Evolutionary conservation across 2,113 vertebrate genomes (phyloP), one percentile per base, ranked within the genome.

Genomic region (Gymnorhina tibicen): DNA sequence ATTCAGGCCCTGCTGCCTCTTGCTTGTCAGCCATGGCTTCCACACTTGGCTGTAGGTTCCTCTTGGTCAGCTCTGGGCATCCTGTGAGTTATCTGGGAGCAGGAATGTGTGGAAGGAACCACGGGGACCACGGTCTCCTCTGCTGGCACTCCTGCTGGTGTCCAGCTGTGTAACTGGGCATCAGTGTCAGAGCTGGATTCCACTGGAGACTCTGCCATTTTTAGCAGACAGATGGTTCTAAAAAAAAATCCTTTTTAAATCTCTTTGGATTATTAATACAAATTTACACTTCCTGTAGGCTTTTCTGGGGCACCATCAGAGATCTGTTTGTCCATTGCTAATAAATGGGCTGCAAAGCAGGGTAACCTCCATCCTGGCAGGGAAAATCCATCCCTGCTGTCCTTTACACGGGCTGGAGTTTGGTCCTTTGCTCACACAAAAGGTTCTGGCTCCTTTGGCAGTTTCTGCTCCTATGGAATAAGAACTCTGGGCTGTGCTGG

Each of bases 81-180:
- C 67, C 47, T 0, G 0, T 6, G 66, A 26, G 10, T 55, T 39
- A 2, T 9, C 26, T 52, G 75, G 66, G 81, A 84, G 42, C 26
- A 42, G 77, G 39, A 21, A 3, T 19, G 44, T 21, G 49, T 44
- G 77, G 49, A 49, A 26, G 56, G 85, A 56, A 11, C 68, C 13
- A 0, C 0, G 1, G 14, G 2, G 33, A 52, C 4, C 42, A 0
- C 11, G 16, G 11, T 53, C 41, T 41, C 5, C 10, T 44, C 55
- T 63, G 18, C 22, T 3, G 6, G 37, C 17, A 21, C 32, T 49
- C 4, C 62, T 76, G 12, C 6, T 39, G 64, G 9, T 53, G 42
- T 22, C 68, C 52, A 39, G n/a, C 64, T 56, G 79, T 17, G 50
- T 15, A 6, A n/a, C 0, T 41, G 69, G 46, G n/a, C 28, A 32